Base-by-base conservation (phyloP, 1,140 invertebrate genomes). In the Mesaphorura yosii region DNA sequence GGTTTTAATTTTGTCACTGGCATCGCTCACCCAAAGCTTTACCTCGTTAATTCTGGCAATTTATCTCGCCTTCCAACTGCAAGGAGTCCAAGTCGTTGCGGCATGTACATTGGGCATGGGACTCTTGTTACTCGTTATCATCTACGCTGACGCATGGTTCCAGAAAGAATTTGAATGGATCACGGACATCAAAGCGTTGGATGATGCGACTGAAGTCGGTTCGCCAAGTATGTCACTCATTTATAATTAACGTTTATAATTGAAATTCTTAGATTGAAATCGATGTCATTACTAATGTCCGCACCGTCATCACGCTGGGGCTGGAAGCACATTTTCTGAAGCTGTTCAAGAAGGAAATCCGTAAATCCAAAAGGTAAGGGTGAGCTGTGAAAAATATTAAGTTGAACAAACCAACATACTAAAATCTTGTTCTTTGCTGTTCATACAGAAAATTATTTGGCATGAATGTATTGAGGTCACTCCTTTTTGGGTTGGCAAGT, bases 41-140 rank as follows among this genome's bases (percentile, higher is more conserved):
- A 38, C 19, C 20, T 12, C 37, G 19, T 39, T 49, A 25, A 34
- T 17, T 17, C 34, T 23, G 28, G 37, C 40, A 39, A 39, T n/a
- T n/a, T n/a, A n/a, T n/a, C n/a, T n/a, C n/a, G n/a, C n/a, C n/a
- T n/a, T n/a, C n/a, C n/a, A n/a, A n/a, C n/a, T n/a, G n/a, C n/a
- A n/a, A n/a, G n/a, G n/a, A n/a, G n/a, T n/a, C n/a, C n/a, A n/a
- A n/a, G n/a, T n/a, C n/a, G n/a, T n/a, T n/a, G n/a, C n/a, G n/a
- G n/a, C 12, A 2, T 49, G 1, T 34, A 49, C 22, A 27, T 49
- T 23, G 3, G 38, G 10, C 48, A 34, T 26, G 48, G 40, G 20
- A 49, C 48, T 1, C 40, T 49, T 49, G 37, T 49, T 5, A 38
- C 48, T 10, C 17, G 38, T 15, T n/a, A n/a, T n/a, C n/a, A n/a